phyloP scores from a whole-genome alignment of 1,140 invertebrate species.

The Rhopalosiphum maidis region DNA sequence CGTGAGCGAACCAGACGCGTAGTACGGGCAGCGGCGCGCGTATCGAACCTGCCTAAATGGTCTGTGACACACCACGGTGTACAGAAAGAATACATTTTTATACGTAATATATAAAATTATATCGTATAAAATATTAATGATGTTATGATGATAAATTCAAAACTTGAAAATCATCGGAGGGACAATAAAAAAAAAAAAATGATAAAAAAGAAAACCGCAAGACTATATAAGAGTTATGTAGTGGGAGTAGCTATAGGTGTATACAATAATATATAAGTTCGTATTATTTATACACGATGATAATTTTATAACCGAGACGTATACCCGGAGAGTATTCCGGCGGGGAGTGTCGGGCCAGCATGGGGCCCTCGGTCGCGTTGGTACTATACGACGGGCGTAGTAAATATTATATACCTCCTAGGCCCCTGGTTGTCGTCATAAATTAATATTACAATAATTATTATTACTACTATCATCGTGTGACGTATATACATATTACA shows the following conservation, averaged over 20 bases:
- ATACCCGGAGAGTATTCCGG: not conserved
- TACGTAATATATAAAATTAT: not conserved
- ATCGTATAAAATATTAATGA: not conserved
- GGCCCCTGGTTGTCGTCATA: constrained; percentile 32
- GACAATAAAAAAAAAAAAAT: not conserved
- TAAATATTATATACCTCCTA: constrained; percentile 12
- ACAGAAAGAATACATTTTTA: not conserved
- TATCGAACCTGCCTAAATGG: not conserved
- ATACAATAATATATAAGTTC: not conserved
- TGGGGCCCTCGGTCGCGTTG: not conserved
- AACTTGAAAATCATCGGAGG: not conserved
- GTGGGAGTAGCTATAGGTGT: not conserved
- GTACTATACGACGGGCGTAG: not conserved
- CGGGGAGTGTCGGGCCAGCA: constrained; percentile 33
- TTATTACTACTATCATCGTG: not conserved
- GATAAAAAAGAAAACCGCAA: not conserved
- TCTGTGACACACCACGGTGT: not conserved
- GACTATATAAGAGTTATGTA: no score
- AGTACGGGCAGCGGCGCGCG: not conserved
- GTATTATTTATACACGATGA: not conserved
- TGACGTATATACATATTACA: not conserved
- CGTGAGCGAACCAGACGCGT: not conserved
- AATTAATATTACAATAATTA: constrained; percentile 45
- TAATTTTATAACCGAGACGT: not conserved
- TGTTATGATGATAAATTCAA: not conserved